phyloP scores from a whole-genome alignment of 2,888 invertebrate species.

The Netelia inedita region DNA sequence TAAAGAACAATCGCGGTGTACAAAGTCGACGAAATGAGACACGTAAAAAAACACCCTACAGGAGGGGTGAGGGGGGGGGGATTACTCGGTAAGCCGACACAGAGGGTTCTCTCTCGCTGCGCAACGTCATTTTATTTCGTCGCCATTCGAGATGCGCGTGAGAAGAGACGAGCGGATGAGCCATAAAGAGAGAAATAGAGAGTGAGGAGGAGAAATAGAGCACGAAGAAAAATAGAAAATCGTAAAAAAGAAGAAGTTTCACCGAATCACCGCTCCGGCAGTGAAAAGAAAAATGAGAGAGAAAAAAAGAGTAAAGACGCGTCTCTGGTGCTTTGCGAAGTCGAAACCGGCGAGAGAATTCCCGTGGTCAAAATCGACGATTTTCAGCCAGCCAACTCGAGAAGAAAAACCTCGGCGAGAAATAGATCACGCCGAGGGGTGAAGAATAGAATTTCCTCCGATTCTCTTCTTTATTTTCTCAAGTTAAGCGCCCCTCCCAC shows the following conservation, averaged over 20 bases:
- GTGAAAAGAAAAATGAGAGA: no score
- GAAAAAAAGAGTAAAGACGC: neutral
- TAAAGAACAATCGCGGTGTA: neutral
- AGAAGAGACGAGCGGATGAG: slow-evolving; percentile 8
- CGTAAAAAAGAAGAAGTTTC: neutral
- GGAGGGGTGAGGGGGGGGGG: slow-evolving; percentile 31
- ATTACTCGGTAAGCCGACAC: slow-evolving; percentile 55
- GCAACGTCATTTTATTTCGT: slow-evolving; percentile 20
- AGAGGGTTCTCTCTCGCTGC: slow-evolving; percentile 19
- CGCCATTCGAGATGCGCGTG: slow-evolving; percentile 27
- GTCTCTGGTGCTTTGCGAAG: neutral
- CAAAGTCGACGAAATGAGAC: slow-evolving; percentile 13
- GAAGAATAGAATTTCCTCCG: slow-evolving; percentile 56
- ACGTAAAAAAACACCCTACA: slow-evolving; percentile 22
- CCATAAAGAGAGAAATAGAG: no score
- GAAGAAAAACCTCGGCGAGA: slow-evolving; percentile 1
- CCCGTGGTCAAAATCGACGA: slow-evolving; percentile 22
- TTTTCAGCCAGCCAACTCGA: slow-evolving; percentile 10
- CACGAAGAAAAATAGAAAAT: neutral
- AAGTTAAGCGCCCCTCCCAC: neutral
- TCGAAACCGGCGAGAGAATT: slow-evolving; percentile 9
- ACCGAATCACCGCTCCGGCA: slow-evolving; percentile 27
- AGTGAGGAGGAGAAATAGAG: slow-evolving; percentile 11
- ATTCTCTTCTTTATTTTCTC: slow-evolving; percentile 38
- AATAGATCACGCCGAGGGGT: slow-evolving; percentile 40